These are phyloP conservation scores for Elaeidobius kamerunicus DNA, from an alignment of 2,888 invertebrate species.

Conservation along the genomic window DNA sequence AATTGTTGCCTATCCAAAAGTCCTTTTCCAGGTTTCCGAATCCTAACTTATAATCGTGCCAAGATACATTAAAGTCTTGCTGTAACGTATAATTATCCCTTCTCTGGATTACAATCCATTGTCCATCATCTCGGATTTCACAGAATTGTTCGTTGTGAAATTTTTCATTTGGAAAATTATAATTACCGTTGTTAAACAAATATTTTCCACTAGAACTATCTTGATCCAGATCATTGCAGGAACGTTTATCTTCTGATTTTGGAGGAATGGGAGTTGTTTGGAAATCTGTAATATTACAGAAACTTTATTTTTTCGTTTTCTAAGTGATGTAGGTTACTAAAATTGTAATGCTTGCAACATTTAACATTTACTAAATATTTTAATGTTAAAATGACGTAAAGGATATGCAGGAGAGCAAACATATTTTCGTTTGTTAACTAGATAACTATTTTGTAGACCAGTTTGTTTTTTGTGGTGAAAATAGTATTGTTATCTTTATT, in stretches of 20 bases:
- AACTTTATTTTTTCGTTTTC: too few relatives aligned
- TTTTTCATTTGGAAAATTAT: conserved; percentile 39
- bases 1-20: too few relatives aligned
- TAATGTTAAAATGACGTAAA: neutral
- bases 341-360: too few relatives aligned
- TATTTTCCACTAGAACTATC: conserved; percentile 49
- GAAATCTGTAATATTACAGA: too few relatives aligned
- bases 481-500: too few relatives aligned
- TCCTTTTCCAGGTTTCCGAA: conserved; percentile 55
- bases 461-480: too few relatives aligned
- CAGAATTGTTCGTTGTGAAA: conserved; percentile 52
- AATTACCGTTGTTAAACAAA: conserved; percentile 36
- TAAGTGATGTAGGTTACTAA: too few relatives aligned
- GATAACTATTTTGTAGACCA: too few relatives aligned
- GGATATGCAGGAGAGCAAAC: too few relatives aligned
- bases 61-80: conserved; percentile 55
- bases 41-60: conserved; percentile 57
- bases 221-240: conserved; percentile 48
- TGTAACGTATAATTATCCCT: conserved; percentile 47
- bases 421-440: too few relatives aligned
- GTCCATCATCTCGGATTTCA: conserved; percentile 50
- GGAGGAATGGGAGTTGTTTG: too few relatives aligned
- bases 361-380: neutral
- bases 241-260: conserved; percentile 36
- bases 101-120: conserved; percentile 57